Conservation (phyloP, 2,797 vertebrate genomes). For the Buceros bicornis region DNA sequence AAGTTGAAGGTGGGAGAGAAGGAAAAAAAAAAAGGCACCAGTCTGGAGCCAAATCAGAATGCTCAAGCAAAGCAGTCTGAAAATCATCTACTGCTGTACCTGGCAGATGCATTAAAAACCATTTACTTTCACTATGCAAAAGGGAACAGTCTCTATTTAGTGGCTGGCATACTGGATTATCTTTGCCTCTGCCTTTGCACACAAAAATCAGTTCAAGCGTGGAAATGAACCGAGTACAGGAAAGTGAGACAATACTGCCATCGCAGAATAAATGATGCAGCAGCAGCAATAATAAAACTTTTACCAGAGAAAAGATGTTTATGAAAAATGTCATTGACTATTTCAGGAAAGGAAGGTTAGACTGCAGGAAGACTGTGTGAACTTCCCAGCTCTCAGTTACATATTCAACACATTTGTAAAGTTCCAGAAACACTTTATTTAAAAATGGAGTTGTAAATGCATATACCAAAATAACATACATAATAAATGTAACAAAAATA, state of each 20-base stretch:
- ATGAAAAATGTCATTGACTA: neutral
- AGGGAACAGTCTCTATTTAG: neutral
- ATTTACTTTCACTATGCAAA: neutral
- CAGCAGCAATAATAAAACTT: neutral
- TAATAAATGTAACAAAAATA: slow-evolving; percentile 92
- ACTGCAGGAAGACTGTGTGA: neutral
- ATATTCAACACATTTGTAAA: slow-evolving; percentile 67
- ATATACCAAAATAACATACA: slow-evolving; percentile 92
- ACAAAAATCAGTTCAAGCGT: neutral
- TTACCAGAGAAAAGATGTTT: neutral
- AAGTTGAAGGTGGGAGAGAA: neutral
- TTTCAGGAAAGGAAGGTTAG: neutral
- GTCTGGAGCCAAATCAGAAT: neutral
- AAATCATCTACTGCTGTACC: neutral
- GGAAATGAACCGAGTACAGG: neutral
- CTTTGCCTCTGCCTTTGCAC: slow-evolving; percentile 1
- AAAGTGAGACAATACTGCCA: neutral
- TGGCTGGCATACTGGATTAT: neutral
- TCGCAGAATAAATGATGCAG: neutral
- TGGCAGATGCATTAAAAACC: neutral
- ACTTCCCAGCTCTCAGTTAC: slow-evolving; percentile 24
- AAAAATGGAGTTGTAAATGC: slow-evolving; percentile 93
- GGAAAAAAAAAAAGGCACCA: neutral
- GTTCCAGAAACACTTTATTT: slow-evolving; percentile 93
- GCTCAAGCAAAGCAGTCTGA: neutral